These are phyloP conservation scores for Poecilobothrus nobilitatus DNA, from an alignment of 2,888 invertebrate genomes.

Conservation along the genomic window DNA sequence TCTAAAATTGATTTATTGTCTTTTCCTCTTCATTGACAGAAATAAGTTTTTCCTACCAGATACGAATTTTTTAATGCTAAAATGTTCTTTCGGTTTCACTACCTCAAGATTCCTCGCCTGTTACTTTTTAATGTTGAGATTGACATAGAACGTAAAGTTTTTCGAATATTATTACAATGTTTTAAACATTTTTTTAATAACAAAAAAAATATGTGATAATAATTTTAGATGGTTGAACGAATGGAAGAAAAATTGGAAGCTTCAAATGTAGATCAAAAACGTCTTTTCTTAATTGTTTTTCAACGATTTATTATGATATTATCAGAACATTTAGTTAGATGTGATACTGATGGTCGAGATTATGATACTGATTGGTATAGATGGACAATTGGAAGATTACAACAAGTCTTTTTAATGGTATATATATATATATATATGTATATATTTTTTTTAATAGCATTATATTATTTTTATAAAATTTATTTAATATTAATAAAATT, in stretches of 20 bases:
- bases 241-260: slow-evolving; percentile 94
- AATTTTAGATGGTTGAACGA: slow-evolving; percentile 69
- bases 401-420: slow-evolving; percentile 90
- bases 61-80: no score
- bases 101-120: no score
- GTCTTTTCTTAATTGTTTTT: slow-evolving; percentile 92
- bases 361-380: slow-evolving; percentile 93
- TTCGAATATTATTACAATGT: no score
- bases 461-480: background rate
- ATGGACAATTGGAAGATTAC: slow-evolving; percentile 88
- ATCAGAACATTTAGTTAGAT: slow-evolving; percentile 87
- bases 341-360: slow-evolving; percentile 88
- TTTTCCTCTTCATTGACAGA: no score
- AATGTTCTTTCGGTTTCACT: no score
- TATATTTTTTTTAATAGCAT: background rate
- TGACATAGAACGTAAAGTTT: no score
- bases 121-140: no score
- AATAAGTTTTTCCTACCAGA: no score
- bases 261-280: slow-evolving; percentile 93
- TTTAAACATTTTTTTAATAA: no score
- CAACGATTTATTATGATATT: slow-evolving; percentile 97
- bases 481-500: slow-evolving; percentile 18
- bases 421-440: no score
- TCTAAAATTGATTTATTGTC: no score
- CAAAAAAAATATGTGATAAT: no score